Evolutionary conservation across 2,797 vertebrate genomes (phyloP).

Genomic region (Acanthornis magna): DNA sequence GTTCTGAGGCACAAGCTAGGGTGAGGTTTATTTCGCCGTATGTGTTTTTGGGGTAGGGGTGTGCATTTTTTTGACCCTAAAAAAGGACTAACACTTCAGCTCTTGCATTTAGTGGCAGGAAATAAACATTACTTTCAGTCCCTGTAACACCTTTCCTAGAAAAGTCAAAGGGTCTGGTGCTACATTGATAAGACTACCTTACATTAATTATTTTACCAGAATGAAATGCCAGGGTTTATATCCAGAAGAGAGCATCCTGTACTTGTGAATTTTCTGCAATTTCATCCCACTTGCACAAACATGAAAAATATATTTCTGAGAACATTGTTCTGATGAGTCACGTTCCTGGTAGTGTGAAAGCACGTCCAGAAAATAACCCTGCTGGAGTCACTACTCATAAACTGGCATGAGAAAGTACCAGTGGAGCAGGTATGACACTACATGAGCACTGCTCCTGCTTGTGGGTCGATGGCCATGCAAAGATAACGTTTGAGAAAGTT

Average conservation of each 20-base stretch:
- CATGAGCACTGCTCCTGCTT: not conserved
- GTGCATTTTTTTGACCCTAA: not conserved
- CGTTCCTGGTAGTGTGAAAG: not conserved
- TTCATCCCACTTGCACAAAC: not conserved
- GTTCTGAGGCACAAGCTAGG: constrained; percentile 37
- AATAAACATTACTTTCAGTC: not conserved
- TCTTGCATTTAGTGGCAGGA: not conserved
- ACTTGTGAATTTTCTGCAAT: constrained; percentile 1
- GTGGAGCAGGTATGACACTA: not conserved
- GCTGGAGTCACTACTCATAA: not conserved
- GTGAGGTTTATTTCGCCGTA: constrained; percentile 16
- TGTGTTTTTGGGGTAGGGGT: not conserved
- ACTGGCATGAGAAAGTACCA: not conserved
- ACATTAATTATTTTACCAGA: not conserved
- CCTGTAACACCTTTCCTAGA: not conserved
- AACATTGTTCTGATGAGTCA: not conserved
- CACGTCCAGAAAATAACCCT: not conserved
- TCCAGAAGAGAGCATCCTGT: not conserved
- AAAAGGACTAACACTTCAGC: not conserved
- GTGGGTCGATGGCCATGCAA: not conserved
- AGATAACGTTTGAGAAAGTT: not conserved
- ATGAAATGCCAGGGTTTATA: not conserved
- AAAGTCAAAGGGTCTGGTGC: not conserved
- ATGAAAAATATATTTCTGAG: not conserved
- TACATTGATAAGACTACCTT: not conserved